Percentiles rank a stretch among this genome's conserved stretches.
phyloP scores from a whole-genome alignment of 2,888 invertebrate genomes.

The Arctia plantaginis region DNA sequence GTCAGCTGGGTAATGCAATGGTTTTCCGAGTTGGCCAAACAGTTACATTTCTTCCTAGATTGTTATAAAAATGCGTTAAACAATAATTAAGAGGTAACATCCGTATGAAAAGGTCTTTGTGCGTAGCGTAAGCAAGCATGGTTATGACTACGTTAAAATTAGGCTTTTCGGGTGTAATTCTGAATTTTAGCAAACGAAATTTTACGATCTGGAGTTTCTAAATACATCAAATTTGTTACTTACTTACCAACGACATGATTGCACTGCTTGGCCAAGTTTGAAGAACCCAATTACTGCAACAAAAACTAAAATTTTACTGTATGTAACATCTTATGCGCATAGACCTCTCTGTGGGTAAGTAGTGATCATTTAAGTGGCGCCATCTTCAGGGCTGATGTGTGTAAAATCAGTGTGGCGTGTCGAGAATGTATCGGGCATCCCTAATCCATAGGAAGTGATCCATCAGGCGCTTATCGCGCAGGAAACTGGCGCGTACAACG shows the following conservation, averaged over 20 bases:
- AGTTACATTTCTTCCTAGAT: neutral
- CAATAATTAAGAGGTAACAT: neutral
- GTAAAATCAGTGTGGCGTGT: constrained; percentile 46
- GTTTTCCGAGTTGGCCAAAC: too few species aligned
- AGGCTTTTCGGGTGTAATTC: neutral
- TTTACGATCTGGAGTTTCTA: neutral
- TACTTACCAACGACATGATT: neutral
- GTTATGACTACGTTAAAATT: neutral
- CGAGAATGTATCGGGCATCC: constrained; percentile 52
- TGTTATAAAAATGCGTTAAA: neutral
- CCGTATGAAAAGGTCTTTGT: neutral
- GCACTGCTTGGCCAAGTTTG: neutral
- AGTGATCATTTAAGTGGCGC: constrained; percentile 11
- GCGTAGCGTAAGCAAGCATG: neutral
- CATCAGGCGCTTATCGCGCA: constrained; percentile 81
- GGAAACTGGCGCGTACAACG: constrained; percentile 66
- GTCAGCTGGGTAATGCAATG: too few species aligned
- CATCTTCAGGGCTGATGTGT: constrained; percentile 25
- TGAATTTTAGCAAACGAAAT: too few species aligned
- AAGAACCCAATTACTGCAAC: neutral
- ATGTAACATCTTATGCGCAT: too few species aligned
- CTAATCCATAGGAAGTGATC: constrained; percentile 79
- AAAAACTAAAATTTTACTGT: neutral
- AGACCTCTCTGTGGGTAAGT: neutral
- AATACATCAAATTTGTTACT: too few species aligned